Conservation (phyloP, 2,113 vertebrate species). For the Fregetta grallaria region DNA sequence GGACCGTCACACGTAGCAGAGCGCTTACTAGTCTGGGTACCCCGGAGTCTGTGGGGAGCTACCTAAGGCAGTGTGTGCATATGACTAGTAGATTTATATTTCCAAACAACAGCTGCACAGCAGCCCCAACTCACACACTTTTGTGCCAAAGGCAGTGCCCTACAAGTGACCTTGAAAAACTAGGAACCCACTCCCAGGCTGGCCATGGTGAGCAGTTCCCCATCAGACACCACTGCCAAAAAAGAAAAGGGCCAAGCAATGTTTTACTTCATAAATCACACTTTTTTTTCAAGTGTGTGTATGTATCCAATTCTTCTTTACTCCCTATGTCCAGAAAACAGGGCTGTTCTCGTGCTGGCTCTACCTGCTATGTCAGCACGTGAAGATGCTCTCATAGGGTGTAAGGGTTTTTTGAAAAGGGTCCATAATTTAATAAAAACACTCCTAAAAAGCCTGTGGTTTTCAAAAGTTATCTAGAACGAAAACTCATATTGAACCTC, state of each 20-base stretch:
- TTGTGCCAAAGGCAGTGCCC: background rate
- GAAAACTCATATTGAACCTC: background rate
- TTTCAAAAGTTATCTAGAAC: background rate
- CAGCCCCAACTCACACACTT: background rate
- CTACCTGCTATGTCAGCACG: background rate
- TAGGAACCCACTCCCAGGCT: background rate
- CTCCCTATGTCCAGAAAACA: background rate
- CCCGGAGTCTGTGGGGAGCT: background rate
- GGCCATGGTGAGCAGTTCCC: background rate
- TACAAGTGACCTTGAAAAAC: background rate
- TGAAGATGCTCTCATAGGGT: background rate
- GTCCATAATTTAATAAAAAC: background rate
- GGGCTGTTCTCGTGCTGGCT: background rate
- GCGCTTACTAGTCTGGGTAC: no score
- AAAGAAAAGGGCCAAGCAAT: background rate
- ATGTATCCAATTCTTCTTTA: background rate
- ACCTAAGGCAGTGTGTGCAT: background rate
- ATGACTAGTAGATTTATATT: background rate
- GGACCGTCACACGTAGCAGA: background rate
- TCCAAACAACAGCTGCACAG: background rate
- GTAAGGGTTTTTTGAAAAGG: background rate
- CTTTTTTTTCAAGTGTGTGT: background rate
- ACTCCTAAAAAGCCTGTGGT: background rate
- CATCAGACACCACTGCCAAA: background rate
- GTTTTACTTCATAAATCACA: background rate